A percentile compares a stretch with the other conserved stretches of the same genome.
Conservation (phyloP, 1,140 invertebrate species). For the Drosophila pruinosa region DNA sequence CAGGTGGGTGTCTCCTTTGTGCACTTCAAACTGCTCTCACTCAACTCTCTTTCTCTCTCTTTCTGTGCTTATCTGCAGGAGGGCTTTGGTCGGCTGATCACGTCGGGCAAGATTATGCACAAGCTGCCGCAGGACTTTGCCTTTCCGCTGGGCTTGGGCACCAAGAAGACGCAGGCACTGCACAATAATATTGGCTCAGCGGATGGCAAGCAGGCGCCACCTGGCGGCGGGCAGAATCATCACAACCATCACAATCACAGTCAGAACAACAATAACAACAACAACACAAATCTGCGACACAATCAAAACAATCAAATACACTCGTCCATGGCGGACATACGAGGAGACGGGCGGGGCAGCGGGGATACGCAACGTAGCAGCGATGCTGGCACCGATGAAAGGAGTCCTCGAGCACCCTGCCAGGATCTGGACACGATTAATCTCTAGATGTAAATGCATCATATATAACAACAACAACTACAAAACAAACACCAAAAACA, state of each 20-base stretch:
- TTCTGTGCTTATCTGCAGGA: conserved; percentile 84
- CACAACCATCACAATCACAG: conserved; percentile 83
- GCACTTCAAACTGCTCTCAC: too few species aligned
- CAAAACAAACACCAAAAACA: conserved; percentile 62
- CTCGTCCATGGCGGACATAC: conserved; percentile 70
- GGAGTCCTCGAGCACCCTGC: conserved; percentile 84
- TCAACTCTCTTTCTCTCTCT: neutral
- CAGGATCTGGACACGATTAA: conserved; percentile 88
- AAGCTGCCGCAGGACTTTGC: conserved; percentile 87
- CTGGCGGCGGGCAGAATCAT: neutral
- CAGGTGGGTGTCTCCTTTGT: conserved; percentile 47
- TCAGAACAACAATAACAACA: conserved; percentile 82
- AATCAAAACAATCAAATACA: conserved; percentile 70
- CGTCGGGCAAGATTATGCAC: conserved; percentile 98
- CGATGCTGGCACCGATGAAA: conserved; percentile 51
- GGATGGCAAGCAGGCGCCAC: conserved; percentile 25
- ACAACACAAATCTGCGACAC: conserved; percentile 56
- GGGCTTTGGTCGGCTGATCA: conserved; percentile 98
- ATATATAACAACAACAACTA: conserved; percentile 2
- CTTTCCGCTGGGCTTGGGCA: conserved; percentile 72
- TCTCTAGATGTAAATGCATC: conserved; percentile 78
- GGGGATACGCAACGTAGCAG: conserved; percentile 29
- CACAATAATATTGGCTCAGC: conserved; percentile 51
- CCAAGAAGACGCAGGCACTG: conserved; percentile 70
- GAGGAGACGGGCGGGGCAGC: conserved; percentile 36